Evolutionary conservation across 2,888 invertebrate genomes (phyloP).

Genomic region (Chymomyza fuscimana): DNA sequence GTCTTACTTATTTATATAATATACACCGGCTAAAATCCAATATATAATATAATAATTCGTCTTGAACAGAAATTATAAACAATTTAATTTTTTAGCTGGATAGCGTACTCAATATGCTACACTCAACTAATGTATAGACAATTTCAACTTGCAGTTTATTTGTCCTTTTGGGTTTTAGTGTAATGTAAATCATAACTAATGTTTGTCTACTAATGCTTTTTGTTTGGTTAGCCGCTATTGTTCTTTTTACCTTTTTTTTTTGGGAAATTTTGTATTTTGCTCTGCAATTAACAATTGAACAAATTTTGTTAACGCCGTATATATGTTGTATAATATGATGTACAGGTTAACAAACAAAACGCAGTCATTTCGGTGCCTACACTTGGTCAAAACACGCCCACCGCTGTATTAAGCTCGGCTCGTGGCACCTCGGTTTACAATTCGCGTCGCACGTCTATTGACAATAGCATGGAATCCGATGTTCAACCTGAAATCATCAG

Average conservation of each 20-base stretch:
- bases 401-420: constrained; percentile 66
- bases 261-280: not conserved
- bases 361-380: constrained; percentile 43
- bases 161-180: constrained; percentile 3
- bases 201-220: constrained; percentile 57
- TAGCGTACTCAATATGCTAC: not conserved
- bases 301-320: not conserved
- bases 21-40: no score
- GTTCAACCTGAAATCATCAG: constrained; percentile 67
- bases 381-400: constrained; percentile 72
- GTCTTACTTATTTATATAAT: no score
- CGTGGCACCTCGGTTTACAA: constrained; percentile 77
- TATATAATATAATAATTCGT: not conserved
- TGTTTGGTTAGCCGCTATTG: constrained; percentile 24
- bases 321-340: not conserved
- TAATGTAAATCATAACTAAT: not conserved
- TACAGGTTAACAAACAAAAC: constrained; percentile 49
- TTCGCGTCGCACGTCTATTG: constrained; percentile 78
- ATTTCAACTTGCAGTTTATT: not conserved
- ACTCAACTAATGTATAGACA: not conserved
- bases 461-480: constrained; percentile 75
- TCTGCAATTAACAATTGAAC: not conserved
- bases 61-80: not conserved
- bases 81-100: no score
- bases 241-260: not conserved